phyloP scores from a whole-genome alignment of 2,797 vertebrate genomes.

The Chromobotia macracanthus region DNA sequence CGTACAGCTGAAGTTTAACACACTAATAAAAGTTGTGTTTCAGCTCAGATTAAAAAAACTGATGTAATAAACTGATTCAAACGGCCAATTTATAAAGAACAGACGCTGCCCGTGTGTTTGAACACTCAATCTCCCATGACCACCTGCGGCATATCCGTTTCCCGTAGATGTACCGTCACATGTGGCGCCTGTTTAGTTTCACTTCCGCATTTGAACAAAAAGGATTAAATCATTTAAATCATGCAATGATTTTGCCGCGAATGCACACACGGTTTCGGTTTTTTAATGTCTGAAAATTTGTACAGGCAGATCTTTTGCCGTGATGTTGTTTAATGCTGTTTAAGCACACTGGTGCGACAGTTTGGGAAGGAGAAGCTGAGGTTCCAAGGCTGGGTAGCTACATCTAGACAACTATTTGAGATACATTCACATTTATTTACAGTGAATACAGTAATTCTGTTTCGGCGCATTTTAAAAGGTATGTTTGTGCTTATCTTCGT shows the following conservation, averaged over 20 bases:
- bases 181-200: slow-evolving; percentile 73
- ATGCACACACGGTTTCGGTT: neutral
- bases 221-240: neutral
- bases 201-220: slow-evolving; percentile 72
- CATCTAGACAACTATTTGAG: slow-evolving; percentile 20
- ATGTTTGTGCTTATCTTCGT: slow-evolving; percentile 6
- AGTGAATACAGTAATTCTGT: neutral
- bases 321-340: neutral
- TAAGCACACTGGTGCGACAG: neutral
- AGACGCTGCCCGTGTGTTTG: neutral
- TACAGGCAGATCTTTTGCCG: neutral
- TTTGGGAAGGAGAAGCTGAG: slow-evolving; percentile 3
- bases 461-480: slow-evolving; percentile 17
- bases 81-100: too few species aligned
- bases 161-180: slow-evolving; percentile 66
- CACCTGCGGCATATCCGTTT: neutral
- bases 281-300: neutral
- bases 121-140: slow-evolving; percentile 38
- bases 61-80: neutral
- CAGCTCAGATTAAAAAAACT: neutral
- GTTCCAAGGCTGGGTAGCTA: neutral
- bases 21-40: neutral
- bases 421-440: slow-evolving; percentile 16
- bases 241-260: slow-evolving; percentile 2
- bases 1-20: neutral